Evolutionary conservation across 2,113 vertebrate species (phyloP).

Genomic region (Hippocampus zosterae): DNA sequence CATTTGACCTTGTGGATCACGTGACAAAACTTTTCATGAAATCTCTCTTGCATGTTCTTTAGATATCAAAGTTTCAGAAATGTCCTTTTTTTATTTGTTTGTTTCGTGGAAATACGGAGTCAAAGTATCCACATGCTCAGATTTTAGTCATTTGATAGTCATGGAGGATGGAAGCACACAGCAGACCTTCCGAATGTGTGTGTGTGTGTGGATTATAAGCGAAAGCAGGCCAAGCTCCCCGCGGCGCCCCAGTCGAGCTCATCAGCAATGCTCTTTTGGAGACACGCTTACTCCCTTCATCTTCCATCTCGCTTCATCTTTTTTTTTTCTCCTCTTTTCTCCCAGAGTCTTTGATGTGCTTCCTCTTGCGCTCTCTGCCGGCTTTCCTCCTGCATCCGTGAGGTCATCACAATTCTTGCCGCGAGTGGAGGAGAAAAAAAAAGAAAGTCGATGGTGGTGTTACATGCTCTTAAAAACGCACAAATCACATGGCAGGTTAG

Average conservation of each 20-base stretch:
- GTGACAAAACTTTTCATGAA: too few relatives aligned
- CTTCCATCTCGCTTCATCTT: conserved; percentile 46
- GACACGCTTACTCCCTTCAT: conserved; percentile 42
- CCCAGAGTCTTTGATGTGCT: conserved; percentile 55
- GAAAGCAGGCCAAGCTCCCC: conserved; percentile 53
- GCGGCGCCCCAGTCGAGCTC: conserved; percentile 54
- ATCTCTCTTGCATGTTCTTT: too few relatives aligned
- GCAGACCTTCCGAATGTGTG: too few relatives aligned
- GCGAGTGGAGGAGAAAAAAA: not conserved
- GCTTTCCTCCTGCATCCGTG: conserved; percentile 13
- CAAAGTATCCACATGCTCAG: too few relatives aligned
- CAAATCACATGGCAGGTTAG: not conserved
- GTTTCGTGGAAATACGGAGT: too few relatives aligned
- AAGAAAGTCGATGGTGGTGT: not conserved
- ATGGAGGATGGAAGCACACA: too few relatives aligned
- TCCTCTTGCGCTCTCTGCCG: not conserved
- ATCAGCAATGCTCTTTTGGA: conserved; percentile 70
- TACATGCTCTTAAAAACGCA: not conserved
- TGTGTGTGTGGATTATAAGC: not conserved
- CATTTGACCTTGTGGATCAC: too few relatives aligned
- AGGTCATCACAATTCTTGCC: conserved; percentile 39
- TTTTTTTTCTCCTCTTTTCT: conserved; percentile 13
- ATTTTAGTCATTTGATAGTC: too few relatives aligned
- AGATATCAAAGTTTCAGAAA: too few relatives aligned
- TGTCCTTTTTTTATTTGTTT: too few relatives aligned